Evolutionary conservation across 2,888 invertebrate genomes (phyloP).

Genomic region (Sipunculus nudus): DNA sequence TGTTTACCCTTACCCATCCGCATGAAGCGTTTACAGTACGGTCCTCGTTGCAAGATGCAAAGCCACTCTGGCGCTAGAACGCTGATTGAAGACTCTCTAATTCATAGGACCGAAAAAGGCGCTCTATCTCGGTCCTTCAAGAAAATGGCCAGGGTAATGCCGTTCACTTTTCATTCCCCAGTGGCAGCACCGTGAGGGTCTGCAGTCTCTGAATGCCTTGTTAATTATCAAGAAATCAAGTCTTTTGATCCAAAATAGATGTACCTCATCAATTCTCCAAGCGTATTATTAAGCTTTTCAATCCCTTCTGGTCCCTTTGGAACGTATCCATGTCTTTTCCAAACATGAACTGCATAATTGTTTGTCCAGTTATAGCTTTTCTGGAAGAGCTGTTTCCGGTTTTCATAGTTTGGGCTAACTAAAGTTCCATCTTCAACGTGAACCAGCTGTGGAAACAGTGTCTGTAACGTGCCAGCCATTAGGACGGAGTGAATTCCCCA

Average conservation of each 20-base stretch:
- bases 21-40: too few relatives aligned
- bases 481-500: conserved; percentile 24
- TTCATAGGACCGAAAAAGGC: too few relatives aligned
- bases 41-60: too few relatives aligned
- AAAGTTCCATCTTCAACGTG: conserved; percentile 27
- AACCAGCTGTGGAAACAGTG: conserved; percentile 18
- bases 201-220: too few relatives aligned
- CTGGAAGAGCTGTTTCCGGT: conserved; percentile 10
- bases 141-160: too few relatives aligned
- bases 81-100: too few relatives aligned
- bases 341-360: conserved; percentile 51
- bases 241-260: conserved; percentile 1
- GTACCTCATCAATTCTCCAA: conserved; percentile 23
- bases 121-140: too few relatives aligned
- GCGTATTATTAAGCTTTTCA: conserved; percentile 9
- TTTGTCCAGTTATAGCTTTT: conserved; percentile 28
- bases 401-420: conserved; percentile 19
- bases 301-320: conserved; percentile 11
- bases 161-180: too few relatives aligned
- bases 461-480: conserved; percentile 6
- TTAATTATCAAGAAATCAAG: too few relatives aligned
- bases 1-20: too few relatives aligned
- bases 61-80: too few relatives aligned
- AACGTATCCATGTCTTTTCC: conserved; percentile 9
- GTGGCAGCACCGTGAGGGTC: too few relatives aligned